These are phyloP conservation scores for Lasioglossum morio DNA, from an alignment of 2,888 invertebrate species.

Conservation along the genomic window DNA sequence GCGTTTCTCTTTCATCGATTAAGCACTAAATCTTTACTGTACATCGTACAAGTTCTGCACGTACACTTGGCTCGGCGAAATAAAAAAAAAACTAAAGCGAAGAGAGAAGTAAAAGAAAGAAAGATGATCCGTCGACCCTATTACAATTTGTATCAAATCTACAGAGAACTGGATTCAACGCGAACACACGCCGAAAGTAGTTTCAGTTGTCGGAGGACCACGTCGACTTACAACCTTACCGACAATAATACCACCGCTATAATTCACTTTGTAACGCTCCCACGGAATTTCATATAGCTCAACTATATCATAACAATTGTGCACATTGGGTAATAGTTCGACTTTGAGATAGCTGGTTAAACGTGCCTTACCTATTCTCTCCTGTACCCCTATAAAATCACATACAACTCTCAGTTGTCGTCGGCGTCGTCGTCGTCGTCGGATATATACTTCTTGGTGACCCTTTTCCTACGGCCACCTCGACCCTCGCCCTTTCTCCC, in stretches of 20 bases:
- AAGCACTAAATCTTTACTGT: conserved; percentile 53
- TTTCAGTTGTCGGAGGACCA: conserved; percentile 37
- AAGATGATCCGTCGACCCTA: conserved; percentile 17
- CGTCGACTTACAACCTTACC: conserved; percentile 45
- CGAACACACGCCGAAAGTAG: neutral
- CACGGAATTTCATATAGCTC: conserved; percentile 37
- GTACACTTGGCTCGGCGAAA: conserved; percentile 34
- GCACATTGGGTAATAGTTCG: conserved; percentile 36
- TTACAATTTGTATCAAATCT: conserved; percentile 53
- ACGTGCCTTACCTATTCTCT: conserved; percentile 40
- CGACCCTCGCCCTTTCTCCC: conserved; percentile 84
- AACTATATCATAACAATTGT: conserved; percentile 42
- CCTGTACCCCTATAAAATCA: conserved; percentile 46
- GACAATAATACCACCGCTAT: conserved; percentile 44
- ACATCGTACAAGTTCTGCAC: conserved; percentile 46
- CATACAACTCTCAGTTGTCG: conserved; percentile 83
- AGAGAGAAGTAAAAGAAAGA: neutral
- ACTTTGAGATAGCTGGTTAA: conserved; percentile 50
- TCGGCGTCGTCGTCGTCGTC: conserved; percentile 89
- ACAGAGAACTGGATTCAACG: conserved; percentile 31
- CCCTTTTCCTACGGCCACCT: conserved; percentile 86
- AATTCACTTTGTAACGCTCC: conserved; percentile 50
- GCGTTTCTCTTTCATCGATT: neutral
- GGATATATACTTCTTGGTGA: conserved; percentile 87
- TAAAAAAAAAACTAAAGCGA: conserved; percentile 30